Base-by-base conservation (phyloP, 2,888 invertebrate genomes). In the Caenorhabditis sp. region DNA sequence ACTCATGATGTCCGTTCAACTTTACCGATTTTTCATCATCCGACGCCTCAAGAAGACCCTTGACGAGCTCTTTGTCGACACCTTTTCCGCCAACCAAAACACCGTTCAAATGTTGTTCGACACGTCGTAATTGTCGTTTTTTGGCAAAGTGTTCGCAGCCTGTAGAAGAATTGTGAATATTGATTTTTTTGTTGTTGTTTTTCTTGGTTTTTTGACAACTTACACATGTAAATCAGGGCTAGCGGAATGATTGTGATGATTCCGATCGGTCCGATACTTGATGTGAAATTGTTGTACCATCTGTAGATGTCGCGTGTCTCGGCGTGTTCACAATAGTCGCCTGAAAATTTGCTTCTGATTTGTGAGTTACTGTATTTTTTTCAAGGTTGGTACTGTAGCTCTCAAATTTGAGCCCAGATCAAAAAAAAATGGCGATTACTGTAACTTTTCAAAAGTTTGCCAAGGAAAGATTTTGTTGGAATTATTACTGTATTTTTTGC, bases 281-380 rank as follows among this genome's bases (percentile, higher is more conserved):
- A 70, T 2, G 79, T 72, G 58, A 77, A 65, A 55, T 79, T 79
- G 57, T 79, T 79, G 65, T 79, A 79, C 69, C 74, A 77, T 17
- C 64, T 71, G 53, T 79, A 79, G 37, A 79, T 77, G 57, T 77
- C 77, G 31, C 73, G 69, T 0, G 79, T 79, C 12, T 70, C 71
- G 27, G 69, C 60, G 27, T 64, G 50, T 24, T 79, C 77, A 37
- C 79, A 79, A 66, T 68, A 79, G 31, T 66, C 58, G 17, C 79
- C 79, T 43, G 14, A 43, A 43, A 43, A 36, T n/a, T n/a, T n/a
- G 36, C 5, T 36, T 36, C 12, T 36, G 12, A 36, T 8, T 36
- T 36, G 5, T 36, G 5, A 36, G 36, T n/a, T n/a, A n/a, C n/a
- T n/a, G n/a, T n/a, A n/a, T n/a, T n/a, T n/a, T n/a, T n/a, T n/a